A percentile compares a stretch with the other conserved stretches of the same genome.
Evolutionary conservation across 1,140 invertebrate genomes (phyloP).

Genomic region (Bilobella aurantiaca): DNA sequence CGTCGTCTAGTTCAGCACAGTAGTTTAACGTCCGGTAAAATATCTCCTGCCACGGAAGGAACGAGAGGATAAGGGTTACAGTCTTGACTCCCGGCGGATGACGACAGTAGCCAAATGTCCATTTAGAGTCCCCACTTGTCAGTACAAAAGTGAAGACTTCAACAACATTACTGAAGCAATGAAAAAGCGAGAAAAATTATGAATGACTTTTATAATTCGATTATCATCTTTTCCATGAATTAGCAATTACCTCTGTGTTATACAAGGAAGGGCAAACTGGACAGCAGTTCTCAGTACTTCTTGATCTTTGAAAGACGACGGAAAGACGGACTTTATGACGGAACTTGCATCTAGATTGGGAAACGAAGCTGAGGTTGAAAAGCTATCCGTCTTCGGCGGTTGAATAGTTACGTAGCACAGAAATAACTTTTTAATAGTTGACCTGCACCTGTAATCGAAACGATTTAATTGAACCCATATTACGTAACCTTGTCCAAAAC

Average conservation of each 20-base stretch:
- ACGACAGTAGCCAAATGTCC: slow-evolving; percentile 89
- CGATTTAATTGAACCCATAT: neutral
- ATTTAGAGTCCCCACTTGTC: slow-evolving; percentile 85
- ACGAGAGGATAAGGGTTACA: slow-evolving; percentile 66
- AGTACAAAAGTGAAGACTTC: slow-evolving; percentile 87
- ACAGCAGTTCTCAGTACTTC: slow-evolving; percentile 68
- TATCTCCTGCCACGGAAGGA: slow-evolving; percentile 87
- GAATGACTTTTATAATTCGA: too few relatives aligned
- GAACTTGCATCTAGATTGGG: neutral
- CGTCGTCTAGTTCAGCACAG: slow-evolving; percentile 42
- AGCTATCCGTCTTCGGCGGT: slow-evolving; percentile 11
- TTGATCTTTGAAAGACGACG: slow-evolving; percentile 58
- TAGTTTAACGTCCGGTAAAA: slow-evolving; percentile 67
- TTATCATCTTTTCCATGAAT: too few relatives aligned
- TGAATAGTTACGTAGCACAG: slow-evolving; percentile 24
- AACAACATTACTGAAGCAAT: slow-evolving; percentile 53
- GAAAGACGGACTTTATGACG: slow-evolving; percentile 43
- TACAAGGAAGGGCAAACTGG: slow-evolving; percentile 74
- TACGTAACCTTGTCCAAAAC: neutral
- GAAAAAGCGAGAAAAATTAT: slow-evolving; percentile 14
- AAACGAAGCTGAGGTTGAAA: neutral
- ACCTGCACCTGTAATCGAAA: slow-evolving; percentile 11
- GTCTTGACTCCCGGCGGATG: slow-evolving; percentile 72
- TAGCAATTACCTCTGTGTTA: slow-evolving; percentile 59
- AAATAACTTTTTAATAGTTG: slow-evolving; percentile 21